Conservation (phyloP, 2,888 invertebrate genomes). For the Anarsia innoxiella region DNA sequence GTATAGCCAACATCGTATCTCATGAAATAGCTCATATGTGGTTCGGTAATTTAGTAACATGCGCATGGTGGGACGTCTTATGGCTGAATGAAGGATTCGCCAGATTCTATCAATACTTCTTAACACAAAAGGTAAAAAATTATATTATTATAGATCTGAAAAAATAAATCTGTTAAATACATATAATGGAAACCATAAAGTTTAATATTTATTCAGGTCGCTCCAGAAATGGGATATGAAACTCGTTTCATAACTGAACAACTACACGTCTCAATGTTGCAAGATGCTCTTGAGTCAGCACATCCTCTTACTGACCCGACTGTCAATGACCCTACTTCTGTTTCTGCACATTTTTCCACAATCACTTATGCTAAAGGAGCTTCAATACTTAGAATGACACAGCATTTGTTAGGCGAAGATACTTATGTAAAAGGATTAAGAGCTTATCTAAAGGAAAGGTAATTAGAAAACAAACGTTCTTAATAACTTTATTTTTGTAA, state of each 20-base stretch:
- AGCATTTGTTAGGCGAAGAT: conserved; percentile 71
- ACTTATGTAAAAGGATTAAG: conserved; percentile 72
- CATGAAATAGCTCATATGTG: conserved; percentile 90
- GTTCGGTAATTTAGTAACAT: conserved; percentile 86
- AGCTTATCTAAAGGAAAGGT: conserved; percentile 71
- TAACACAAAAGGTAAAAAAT: conserved; percentile 60
- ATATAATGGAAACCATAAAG: neutral
- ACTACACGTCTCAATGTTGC: conserved; percentile 76
- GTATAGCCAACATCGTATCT: conserved; percentile 79
- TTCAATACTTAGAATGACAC: conserved; percentile 79
- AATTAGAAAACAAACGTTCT: conserved; percentile 9
- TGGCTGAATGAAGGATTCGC: conserved; percentile 85
- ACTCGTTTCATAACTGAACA: conserved; percentile 80
- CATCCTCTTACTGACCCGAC: conserved; percentile 74
- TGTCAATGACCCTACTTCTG: conserved; percentile 74
- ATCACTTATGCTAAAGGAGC: conserved; percentile 83
- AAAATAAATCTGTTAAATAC: neutral
- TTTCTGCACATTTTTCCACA: conserved; percentile 77
- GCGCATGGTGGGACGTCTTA: conserved; percentile 83
- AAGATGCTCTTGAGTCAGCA: conserved; percentile 72
- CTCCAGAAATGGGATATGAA: conserved; percentile 43
- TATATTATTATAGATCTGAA: neutral
- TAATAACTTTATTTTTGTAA: conserved; percentile 5
- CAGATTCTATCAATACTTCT: conserved; percentile 81
- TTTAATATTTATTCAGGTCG: conserved; percentile 32